phyloP scores from a whole-genome alignment of 2,797 vertebrate genomes.

The Pipistrellus pygmaeus region DNA sequence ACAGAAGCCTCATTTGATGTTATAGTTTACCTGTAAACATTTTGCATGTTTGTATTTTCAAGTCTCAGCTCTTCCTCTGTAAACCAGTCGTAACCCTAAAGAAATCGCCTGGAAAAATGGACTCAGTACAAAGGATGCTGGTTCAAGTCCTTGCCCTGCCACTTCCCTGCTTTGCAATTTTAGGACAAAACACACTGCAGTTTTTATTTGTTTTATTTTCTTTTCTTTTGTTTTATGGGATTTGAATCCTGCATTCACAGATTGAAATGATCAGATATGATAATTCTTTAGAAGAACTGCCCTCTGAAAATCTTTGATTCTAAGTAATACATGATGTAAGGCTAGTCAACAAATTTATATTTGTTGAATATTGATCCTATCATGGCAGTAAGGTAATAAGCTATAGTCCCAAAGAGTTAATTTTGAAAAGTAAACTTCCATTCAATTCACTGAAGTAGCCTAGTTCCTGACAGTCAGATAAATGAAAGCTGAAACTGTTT shows the following conservation, averaged over 20 bases:
- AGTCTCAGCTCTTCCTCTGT: background rate
- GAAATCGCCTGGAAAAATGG: background rate
- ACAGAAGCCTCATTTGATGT: background rate
- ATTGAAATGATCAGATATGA: background rate
- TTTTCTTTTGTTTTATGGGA: background rate
- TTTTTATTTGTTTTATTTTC: too few species aligned
- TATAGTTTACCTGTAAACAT: background rate
- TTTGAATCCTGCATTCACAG: background rate
- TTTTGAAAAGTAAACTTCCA: slow-evolving; percentile 43
- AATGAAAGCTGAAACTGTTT: slow-evolving; percentile 69
- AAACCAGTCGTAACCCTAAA: background rate
- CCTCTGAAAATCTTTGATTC: slow-evolving; percentile 15
- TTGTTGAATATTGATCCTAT: slow-evolving; percentile 15
- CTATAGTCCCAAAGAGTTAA: slow-evolving; percentile 49
- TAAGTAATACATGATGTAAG: background rate
- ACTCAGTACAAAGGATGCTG: background rate
- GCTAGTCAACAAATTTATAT: background rate
- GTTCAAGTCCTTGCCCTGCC: background rate
- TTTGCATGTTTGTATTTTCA: background rate
- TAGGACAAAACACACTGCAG: background rate
- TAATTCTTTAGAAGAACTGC: background rate
- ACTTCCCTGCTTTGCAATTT: background rate
- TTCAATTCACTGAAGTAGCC: background rate
- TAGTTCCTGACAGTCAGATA: slow-evolving; percentile 32
- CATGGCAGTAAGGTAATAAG: slow-evolving; percentile 31